Evolutionary conservation across 2,888 invertebrate species (phyloP), one percentile per base, ranked within the genome.

Genomic region (Temnothorax rugatulus): DNA sequence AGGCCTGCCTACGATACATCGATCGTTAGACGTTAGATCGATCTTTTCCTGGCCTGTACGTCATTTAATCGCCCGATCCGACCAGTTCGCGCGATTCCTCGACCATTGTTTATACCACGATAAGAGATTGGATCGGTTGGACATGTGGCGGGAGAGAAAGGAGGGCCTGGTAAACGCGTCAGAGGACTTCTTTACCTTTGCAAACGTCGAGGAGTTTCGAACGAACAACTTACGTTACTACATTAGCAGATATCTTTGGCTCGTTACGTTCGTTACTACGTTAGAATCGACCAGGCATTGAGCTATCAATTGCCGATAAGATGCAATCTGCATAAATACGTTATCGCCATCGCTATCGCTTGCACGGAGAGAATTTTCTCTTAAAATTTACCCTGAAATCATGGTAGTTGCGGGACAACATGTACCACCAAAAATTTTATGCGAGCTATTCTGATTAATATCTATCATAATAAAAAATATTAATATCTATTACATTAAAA

Each of bases 1-100:
- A 57, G 84, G 38, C 64, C 68, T 47, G 79, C 63, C 88, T 86
- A 77, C 81, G 86, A 89, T 83, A 38, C 73, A 86, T 88, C 89
- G 86, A 85, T 84, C 81, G 81, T 85, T 73, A 63, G 34, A 54
- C 81, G 81, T 85, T 73, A 63, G 34, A 54, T 84, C 79, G 59
- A 44, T 88, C 87, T 85, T 87, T 86, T 79, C 83, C 81, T 82
- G 57, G 34, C 29, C 34, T 44, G 29, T 57, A 25, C 15, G 18
- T 57, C 74, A 25, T 21, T 81, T 76, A 83, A 84, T 82, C 69
- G 64, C 29, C 29, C 75, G 64, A 83, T 84, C 61, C 68, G 68
- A 84, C 71, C 83, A 84, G 54, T 69, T 87, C 21, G 76, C 68
- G 77, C 38, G 66, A 61, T 82, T 71, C 18, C 50, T n/a, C 57